Evolutionary conservation across 2,888 invertebrate genomes (phyloP).

Genomic region (Teleogryllus oceanicus): DNA sequence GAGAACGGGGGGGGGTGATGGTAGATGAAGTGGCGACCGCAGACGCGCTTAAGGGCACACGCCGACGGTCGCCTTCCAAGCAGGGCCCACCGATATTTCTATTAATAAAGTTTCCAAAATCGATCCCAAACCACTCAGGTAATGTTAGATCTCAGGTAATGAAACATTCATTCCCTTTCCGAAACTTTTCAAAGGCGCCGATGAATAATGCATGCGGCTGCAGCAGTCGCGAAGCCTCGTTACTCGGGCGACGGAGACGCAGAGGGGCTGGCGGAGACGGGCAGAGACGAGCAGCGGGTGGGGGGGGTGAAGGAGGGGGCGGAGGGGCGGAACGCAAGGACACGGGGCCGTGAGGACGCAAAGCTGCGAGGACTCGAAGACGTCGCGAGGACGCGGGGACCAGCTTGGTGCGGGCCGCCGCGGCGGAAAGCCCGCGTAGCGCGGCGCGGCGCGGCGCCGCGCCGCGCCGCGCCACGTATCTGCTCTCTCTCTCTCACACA

Average conservation of each 20-base stretch:
- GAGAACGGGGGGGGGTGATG: too few species aligned
- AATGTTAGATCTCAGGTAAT: slow-evolving; percentile 18
- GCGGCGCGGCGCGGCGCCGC: too few species aligned
- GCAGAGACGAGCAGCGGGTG: neutral
- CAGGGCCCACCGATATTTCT: neutral
- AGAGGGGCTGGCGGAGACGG: neutral
- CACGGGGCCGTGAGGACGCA: neutral
- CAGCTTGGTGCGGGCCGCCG: too few species aligned
- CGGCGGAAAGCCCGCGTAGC: too few species aligned
- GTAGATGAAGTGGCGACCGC: too few species aligned
- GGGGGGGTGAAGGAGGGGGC: neutral
- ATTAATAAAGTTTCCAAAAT: slow-evolving; percentile 18
- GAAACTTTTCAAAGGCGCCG: slow-evolving; percentile 9
- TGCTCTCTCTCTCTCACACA: neutral
- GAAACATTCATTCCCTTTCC: slow-evolving; percentile 18
- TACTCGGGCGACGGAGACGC: neutral
- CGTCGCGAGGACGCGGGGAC: too few species aligned
- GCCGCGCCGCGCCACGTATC: too few species aligned
- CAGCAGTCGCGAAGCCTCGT: neutral
- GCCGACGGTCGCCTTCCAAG: neutral
- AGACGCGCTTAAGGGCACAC: neutral
- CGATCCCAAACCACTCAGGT: slow-evolving; percentile 18
- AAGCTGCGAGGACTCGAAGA: too few species aligned
- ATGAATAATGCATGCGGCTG: neutral
- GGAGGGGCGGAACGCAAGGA: neutral